A percentile compares a stretch with the other conserved stretches of the same genome.
These are phyloP conservation scores for Troides oblongomaculatus DNA, from an alignment of 2,888 invertebrate genomes.

Conservation along the genomic window DNA sequence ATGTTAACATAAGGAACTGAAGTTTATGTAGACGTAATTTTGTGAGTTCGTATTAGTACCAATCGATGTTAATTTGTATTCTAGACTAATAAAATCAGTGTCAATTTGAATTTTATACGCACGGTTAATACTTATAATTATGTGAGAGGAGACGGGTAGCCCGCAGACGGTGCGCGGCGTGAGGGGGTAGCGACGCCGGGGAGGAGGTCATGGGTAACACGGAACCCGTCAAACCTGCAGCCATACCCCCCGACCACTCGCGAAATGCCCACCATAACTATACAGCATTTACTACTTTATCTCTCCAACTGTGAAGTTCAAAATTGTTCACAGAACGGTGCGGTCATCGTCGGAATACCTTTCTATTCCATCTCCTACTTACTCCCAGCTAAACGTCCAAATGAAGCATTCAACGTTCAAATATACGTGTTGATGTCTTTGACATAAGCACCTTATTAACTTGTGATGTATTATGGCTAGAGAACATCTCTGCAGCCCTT, in stretches of 20 bases:
- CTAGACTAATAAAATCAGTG: conserved; percentile 11
- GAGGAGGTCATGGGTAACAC: conserved; percentile 64
- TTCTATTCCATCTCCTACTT: conserved; percentile 60
- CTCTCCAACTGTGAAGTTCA: conserved; percentile 24
- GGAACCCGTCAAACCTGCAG: conserved; percentile 75
- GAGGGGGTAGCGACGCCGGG: conserved; percentile 39
- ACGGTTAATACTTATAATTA: conserved; percentile 43
- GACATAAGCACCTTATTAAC: conserved; percentile 63
- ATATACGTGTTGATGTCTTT: conserved; percentile 54
- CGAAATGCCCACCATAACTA: conserved; percentile 56
- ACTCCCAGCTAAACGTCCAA: conserved; percentile 54
- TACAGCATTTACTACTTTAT: too few species aligned
- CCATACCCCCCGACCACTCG: conserved; percentile 58
- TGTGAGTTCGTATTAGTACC: neutral
- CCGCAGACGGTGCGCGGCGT: conserved; percentile 40
- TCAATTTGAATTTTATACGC: conserved; percentile 31
- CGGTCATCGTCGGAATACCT: conserved; percentile 43
- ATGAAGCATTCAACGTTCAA: conserved; percentile 60
- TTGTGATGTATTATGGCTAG: conserved; percentile 36
- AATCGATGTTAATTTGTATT: neutral
- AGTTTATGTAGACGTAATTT: too few species aligned
- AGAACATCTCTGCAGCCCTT: conserved; percentile 29
- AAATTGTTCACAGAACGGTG: conserved; percentile 30
- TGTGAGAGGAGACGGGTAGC: conserved; percentile 43
- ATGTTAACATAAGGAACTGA: too few species aligned